A percentile compares a stretch with the other conserved stretches of the same genome.
Evolutionary conservation across 2,797 vertebrate genomes (phyloP).

Genomic region (Crocodylus rhombifer): DNA sequence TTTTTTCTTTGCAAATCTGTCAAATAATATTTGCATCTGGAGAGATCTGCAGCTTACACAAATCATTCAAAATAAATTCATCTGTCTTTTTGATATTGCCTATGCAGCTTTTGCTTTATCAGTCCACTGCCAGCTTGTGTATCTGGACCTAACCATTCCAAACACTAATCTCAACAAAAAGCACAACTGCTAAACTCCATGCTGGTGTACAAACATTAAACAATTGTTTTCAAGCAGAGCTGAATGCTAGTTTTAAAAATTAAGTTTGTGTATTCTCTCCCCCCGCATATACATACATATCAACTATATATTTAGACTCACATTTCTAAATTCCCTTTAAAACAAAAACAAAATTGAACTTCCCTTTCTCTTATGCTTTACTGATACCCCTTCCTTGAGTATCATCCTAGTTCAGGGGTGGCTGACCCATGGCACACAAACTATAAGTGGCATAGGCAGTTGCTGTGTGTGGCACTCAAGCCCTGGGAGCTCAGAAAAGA

Average conservation of each 20-base stretch:
- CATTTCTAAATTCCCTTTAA: background rate
- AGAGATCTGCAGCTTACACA: background rate
- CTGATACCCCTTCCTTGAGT: background rate
- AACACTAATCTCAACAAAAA: background rate
- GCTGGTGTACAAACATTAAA: background rate
- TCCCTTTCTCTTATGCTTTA: background rate
- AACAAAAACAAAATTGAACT: background rate
- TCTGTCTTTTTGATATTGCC: background rate
- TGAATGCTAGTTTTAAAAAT: background rate
- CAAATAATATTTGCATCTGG: background rate
- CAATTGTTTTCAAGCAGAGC: background rate
- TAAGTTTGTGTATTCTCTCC: accelerated
- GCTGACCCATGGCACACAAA: no score
- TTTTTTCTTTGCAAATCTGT: background rate
- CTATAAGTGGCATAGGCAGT: no score
- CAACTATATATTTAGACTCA: background rate
- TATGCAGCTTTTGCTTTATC: background rate
- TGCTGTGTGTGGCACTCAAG: no score
- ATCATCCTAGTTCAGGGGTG: background rate
- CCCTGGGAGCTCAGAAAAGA: no score
- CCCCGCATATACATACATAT: background rate
- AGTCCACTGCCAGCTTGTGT: background rate
- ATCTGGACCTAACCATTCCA: background rate
- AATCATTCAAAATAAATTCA: background rate
- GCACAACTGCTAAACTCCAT: background rate